Conservation (phyloP, 2,113 vertebrate genomes). For the Lagopus leucura region DNA sequence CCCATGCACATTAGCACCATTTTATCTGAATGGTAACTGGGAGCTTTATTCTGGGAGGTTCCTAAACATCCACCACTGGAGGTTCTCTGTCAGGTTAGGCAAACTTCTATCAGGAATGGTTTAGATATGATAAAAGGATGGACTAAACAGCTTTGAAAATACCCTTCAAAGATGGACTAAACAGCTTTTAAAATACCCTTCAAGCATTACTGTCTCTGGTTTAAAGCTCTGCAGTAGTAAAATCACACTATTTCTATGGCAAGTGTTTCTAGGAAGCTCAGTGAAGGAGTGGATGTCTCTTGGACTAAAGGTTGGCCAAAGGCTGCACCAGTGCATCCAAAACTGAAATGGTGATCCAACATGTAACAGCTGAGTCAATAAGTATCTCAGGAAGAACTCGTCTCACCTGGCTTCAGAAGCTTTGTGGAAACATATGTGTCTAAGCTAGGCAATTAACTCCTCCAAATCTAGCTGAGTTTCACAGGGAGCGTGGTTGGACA, state of each 20-base stretch:
- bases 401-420: neutral
- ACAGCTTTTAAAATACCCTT: neutral
- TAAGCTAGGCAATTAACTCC: neutral
- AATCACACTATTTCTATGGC: neutral
- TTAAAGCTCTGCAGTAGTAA: neutral
- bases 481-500: too few species aligned
- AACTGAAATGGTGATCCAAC: neutral
- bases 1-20: neutral
- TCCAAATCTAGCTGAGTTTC: neutral
- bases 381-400: neutral
- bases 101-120: neutral
- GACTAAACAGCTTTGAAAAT: too few species aligned
- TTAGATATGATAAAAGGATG: neutral
- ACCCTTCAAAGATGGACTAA: neutral
- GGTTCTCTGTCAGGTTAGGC: neutral
- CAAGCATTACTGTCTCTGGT: neutral
- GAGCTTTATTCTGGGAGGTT: neutral
- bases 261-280: neutral
- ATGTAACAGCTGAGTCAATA: neutral
- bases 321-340: neutral
- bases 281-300: neutral
- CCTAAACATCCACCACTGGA: neutral
- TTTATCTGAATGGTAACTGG: neutral
- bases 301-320: neutral
- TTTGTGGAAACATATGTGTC: neutral